Evolutionary conservation across 2,797 vertebrate species (phyloP), one percentile per base, ranked within the genome.

Genomic region (Paguma larvata): DNA sequence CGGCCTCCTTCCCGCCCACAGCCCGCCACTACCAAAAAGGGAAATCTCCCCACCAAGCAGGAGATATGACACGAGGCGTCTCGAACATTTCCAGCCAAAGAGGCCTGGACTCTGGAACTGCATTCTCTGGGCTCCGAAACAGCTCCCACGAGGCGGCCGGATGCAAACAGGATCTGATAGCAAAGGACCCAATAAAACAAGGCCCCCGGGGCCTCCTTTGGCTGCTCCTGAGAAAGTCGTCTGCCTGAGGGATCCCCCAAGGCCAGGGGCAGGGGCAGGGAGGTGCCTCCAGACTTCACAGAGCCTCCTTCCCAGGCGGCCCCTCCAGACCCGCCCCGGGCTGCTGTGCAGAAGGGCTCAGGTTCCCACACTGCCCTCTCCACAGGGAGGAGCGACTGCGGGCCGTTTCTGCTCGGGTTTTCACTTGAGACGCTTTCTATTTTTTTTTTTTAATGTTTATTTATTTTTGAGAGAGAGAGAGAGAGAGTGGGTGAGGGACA

Each of bases 71-170:
- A 5, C 32, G 65, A 56, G 34, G 34, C 46, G 84, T 41, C 46
- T 34, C 27, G 27, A 32, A 86, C 27, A 32, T 18, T 65, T 73
- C n/a, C 67, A 10, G 21, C 67, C 63, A 11, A 44, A 8, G 56
- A 83, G 68, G 68, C 38, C 70, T 3, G 25, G 51, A 19, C n/a
- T 78, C 10, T 15, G 59, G 56, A 88, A 84, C 19, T 1, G 4
- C 68, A 44, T 56, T 5, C 3, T 68, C 59, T 30, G 38, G 38
- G 32, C 75, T 75, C 18, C 19, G 59, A 32, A 48, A 56, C 1
- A 0, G 21, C 48, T 34, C 48, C 32, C 25, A 0, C 0, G n/a
- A 38, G 41, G 27, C 62, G 51, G 59, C 48, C 0, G 0, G 23
- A 51, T 8, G 32, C 27, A 82, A 65, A 75, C 1, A 15, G 53